phyloP scores from a whole-genome alignment of 2,113 vertebrate genomes.

The Salminus brasiliensis region DNA sequence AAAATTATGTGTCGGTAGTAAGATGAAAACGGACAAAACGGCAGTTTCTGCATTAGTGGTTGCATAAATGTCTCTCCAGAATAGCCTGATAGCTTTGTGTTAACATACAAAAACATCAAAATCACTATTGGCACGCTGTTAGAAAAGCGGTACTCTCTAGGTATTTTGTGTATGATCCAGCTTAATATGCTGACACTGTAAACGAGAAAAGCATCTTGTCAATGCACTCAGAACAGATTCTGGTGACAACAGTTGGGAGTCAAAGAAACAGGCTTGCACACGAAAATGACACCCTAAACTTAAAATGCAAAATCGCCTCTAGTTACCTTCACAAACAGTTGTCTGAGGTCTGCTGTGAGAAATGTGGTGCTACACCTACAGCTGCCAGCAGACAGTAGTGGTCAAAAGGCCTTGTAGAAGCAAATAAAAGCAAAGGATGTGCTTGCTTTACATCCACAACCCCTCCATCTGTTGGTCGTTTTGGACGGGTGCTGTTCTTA shows the following conservation, averaged over 20 bases:
- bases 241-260: neutral
- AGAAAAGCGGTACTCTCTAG: neutral
- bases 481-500: neutral
- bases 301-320: slow-evolving; percentile 27
- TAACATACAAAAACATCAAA: neutral
- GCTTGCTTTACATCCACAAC: neutral
- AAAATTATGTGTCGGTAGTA: neutral
- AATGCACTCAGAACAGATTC: neutral
- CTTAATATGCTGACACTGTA: neutral
- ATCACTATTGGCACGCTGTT: neutral
- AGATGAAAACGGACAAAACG: neutral
- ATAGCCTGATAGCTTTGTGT: neutral
- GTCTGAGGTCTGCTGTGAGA: slow-evolving; percentile 54
- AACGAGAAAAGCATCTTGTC: neutral
- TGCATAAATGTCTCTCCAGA: neutral
- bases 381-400: slow-evolving; percentile 58
- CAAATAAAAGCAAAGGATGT: neutral
- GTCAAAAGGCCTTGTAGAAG: slow-evolving; percentile 15
- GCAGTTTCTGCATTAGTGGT: neutral
- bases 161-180: neutral
- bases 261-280: neutral
- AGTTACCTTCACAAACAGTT: slow-evolving; percentile 52
- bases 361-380: slow-evolving; percentile 54
- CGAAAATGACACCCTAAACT: neutral
- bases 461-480: neutral